Evolutionary conservation across 2,888 invertebrate genomes (phyloP).

Genomic region (Pollenia griseotomentosa): DNA sequence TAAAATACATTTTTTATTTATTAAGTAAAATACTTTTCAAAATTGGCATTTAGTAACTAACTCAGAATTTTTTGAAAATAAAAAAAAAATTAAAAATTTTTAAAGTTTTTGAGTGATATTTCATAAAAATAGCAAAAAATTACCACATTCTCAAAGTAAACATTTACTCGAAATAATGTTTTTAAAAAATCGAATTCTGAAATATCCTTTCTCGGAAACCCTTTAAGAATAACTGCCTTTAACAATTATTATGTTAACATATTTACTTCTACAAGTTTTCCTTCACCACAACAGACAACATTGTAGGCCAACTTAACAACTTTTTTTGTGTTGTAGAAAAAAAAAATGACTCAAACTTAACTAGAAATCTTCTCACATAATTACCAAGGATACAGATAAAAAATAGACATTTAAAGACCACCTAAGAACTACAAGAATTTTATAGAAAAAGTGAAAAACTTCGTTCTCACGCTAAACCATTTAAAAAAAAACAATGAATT

Average conservation of each 20-base stretch:
- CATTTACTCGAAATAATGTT: too few relatives aligned
- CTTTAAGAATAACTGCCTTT: constrained; percentile 10
- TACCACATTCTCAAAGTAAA: too few relatives aligned
- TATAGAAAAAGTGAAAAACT: constrained; percentile 21
- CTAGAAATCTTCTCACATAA: constrained; percentile 60
- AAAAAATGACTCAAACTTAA: constrained; percentile 23
- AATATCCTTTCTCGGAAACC: neutral
- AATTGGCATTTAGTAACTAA: too few relatives aligned
- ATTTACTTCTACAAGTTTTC: constrained; percentile 26
- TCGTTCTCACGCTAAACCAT: constrained; percentile 66
- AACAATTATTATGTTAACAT: constrained; percentile 43
- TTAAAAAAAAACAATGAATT: constrained; percentile 29
- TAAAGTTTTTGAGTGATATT: too few relatives aligned
- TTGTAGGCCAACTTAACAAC: constrained; percentile 26
- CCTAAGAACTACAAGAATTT: constrained; percentile 49
- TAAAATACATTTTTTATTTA: too few relatives aligned
- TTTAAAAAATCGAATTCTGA: neutral
- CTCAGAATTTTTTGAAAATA: too few relatives aligned
- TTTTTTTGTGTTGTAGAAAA: constrained; percentile 3
- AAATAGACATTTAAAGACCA: constrained; percentile 57
- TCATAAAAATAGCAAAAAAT: too few relatives aligned
- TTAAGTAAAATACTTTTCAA: too few relatives aligned
- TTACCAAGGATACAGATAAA: constrained; percentile 36
- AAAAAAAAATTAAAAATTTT: too few relatives aligned
- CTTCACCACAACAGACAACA: constrained; percentile 29